These are phyloP conservation scores for Pteria penguin DNA, from an alignment of 2,888 invertebrate species.

Conservation along the genomic window DNA sequence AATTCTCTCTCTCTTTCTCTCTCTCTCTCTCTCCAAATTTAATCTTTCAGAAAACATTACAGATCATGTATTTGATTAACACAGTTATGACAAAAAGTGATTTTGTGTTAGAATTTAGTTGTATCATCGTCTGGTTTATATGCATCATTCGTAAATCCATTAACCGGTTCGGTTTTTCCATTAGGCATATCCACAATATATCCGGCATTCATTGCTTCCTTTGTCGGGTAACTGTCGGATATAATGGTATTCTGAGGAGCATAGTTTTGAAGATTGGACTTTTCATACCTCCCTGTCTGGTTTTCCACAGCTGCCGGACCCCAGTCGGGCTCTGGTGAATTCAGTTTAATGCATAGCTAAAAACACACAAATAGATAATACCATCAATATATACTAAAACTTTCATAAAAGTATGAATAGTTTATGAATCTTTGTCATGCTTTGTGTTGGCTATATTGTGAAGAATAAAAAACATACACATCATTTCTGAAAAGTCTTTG, in stretches of 20 bases:
- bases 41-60: too few species aligned
- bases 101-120: neutral
- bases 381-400: too few species aligned
- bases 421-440: too few species aligned
- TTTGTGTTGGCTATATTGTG: too few species aligned
- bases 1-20: too few species aligned
- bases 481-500: too few species aligned
- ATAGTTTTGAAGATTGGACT: neutral
- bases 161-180: neutral
- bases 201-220: neutral
- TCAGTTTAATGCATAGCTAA: conserved; percentile 15
- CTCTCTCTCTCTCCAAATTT: too few species aligned
- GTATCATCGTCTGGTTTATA: neutral
- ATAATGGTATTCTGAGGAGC: neutral
- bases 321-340: conserved; percentile 23
- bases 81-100: too few species aligned
- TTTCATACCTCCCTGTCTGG: conserved; percentile 29
- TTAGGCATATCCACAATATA: neutral
- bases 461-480: too few species aligned
- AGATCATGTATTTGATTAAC: too few species aligned
- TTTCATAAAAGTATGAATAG: too few species aligned
- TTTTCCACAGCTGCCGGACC: conserved; percentile 39
- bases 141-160: neutral
- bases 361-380: neutral
- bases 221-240: neutral